Conservation (phyloP, 2,797 vertebrate genomes). For the Dallia pectoralis region DNA sequence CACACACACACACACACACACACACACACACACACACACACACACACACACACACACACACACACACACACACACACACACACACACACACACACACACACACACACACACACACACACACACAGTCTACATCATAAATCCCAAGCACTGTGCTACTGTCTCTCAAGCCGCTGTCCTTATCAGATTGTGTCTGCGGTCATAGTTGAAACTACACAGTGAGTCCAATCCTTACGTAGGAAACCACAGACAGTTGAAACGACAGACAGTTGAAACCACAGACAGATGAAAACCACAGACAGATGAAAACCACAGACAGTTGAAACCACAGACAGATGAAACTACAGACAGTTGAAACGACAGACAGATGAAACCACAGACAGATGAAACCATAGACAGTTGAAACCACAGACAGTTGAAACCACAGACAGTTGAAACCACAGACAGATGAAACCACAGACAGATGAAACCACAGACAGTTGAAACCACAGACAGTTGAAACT, state of each 20-base stretch:
- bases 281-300: too few relatives aligned
- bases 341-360: too few relatives aligned
- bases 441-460: too few relatives aligned
- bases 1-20: neutral
- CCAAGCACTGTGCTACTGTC: constrained; percentile 15
- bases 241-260: neutral
- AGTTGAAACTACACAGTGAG: neutral
- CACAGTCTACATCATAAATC: neutral
- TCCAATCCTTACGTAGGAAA: constrained; percentile 59
- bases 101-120: neutral
- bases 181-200: too few relatives aligned
- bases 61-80: neutral
- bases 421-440: neutral
- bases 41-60: neutral
- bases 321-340: neutral
- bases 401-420: neutral
- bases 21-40: neutral
- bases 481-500: neutral
- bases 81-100: neutral
- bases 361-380: neutral
- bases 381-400: neutral
- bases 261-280: too few relatives aligned
- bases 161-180: constrained; percentile 29
- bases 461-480: neutral
- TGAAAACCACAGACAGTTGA: neutral